A percentile compares a stretch with the other conserved stretches of the same genome.
Evolutionary conservation across 2,797 vertebrate species (phyloP).

Genomic region (Falco naumanni): DNA sequence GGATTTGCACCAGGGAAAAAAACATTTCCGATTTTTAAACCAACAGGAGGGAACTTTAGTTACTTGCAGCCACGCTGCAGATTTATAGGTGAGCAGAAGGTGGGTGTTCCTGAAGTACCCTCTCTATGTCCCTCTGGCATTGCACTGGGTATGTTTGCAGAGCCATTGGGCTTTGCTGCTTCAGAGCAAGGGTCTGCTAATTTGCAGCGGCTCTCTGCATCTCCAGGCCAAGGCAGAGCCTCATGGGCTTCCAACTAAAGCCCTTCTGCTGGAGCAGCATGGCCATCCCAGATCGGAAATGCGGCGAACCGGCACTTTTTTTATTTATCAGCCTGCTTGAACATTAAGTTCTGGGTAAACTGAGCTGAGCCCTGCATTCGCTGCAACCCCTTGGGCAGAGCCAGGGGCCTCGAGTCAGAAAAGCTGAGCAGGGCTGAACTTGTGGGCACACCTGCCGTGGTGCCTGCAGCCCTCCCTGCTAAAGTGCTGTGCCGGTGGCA

Average conservation of each 20-base stretch:
- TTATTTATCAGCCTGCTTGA: fast-evolving
- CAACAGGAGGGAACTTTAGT: background rate
- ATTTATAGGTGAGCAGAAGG: background rate
- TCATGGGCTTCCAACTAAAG: background rate
- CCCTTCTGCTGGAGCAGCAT: background rate
- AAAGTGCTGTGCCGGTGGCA: background rate
- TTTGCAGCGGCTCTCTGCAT: background rate
- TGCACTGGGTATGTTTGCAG: background rate
- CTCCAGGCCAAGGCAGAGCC: background rate
- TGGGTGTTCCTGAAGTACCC: background rate
- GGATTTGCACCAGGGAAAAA: background rate
- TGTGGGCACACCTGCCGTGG: background rate
- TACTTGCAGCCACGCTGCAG: background rate
- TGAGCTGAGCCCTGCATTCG: fast-evolving
- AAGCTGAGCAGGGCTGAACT: background rate
- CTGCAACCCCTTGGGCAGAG: background rate
- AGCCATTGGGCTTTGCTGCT: background rate
- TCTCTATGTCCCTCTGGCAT: background rate
- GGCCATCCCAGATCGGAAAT: background rate
- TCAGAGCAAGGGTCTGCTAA: background rate
- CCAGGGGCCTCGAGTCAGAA: background rate
- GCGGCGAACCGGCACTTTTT: fast-evolving
- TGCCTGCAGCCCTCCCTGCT: background rate
- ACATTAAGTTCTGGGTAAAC: background rate
- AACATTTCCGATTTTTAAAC: background rate